These are phyloP conservation scores for Philotrypesis tridentata DNA, from an alignment of 1,140 invertebrate genomes.

Conservation along the genomic window DNA sequence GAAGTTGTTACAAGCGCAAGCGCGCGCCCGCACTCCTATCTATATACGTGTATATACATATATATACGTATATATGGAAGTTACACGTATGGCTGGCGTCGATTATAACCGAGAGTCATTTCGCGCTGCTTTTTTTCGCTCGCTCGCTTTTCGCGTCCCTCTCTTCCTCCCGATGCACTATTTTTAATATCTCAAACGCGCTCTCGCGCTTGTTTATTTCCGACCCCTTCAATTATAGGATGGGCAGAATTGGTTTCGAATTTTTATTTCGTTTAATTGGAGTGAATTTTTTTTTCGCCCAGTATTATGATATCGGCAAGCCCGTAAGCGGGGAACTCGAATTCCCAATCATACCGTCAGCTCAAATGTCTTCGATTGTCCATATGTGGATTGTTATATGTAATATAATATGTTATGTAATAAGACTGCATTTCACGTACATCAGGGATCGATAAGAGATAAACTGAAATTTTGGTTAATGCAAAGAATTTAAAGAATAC, in stretches of 20 bases:
- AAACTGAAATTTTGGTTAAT: no score
- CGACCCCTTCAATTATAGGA: constrained; percentile 5
- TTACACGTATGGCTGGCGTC: constrained; percentile 2
- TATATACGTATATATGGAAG: no score
- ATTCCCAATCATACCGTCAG: neutral
- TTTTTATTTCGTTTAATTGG: neutral
- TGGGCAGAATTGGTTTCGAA: neutral
- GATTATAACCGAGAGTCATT: constrained; percentile 28
- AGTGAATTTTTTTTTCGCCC: neutral
- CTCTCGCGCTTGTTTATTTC: constrained; percentile 9
- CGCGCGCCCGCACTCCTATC: no score
- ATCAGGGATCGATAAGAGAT: no score
- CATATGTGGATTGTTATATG: no score
- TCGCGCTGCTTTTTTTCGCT: neutral
- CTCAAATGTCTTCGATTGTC: no score
- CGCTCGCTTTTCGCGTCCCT: neutral
- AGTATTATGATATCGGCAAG: no score
- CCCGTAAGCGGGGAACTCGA: neutral
- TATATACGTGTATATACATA: no score
- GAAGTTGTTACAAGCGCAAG: constrained; percentile 24
- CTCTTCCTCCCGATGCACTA: neutral
- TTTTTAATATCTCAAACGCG: constrained; percentile 4
- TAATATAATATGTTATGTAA: no score
- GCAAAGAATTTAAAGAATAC: no score
- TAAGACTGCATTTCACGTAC: no score